Percentiles rank a stretch among this genome's conserved stretches.
Evolutionary conservation across 2,888 invertebrate species (phyloP).

Genomic region (Mayetiola destructor): DNA sequence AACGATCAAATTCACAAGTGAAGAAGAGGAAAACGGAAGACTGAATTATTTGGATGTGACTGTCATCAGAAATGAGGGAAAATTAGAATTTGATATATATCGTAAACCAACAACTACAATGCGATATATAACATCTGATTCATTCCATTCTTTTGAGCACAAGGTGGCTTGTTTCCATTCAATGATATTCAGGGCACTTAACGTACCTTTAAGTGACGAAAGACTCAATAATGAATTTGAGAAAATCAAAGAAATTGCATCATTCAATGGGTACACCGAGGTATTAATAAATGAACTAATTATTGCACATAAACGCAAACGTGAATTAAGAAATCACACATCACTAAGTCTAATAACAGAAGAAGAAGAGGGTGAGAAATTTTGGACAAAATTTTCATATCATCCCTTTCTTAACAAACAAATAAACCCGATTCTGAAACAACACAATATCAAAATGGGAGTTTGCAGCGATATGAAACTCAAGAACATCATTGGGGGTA

Average conservation of each 20-base stretch:
- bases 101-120: background rate
- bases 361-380: background rate
- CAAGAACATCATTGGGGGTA: background rate
- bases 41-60: background rate
- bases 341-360: background rate
- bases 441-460: background rate
- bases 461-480: background rate
- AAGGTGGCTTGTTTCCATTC: background rate
- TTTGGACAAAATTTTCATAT: background rate
- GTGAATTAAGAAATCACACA: background rate
- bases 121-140: background rate
- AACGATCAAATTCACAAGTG: slow-evolving; percentile 3
- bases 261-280: background rate
- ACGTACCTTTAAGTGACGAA: background rate
- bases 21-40: slow-evolving; percentile 3
- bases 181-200: background rate
- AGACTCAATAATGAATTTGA: background rate
- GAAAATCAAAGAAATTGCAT: background rate
- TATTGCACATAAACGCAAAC: background rate
- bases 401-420: background rate
- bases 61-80: background rate
- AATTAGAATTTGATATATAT: background rate
- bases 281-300: background rate
- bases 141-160: background rate
- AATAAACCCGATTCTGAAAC: background rate